Percentiles rank a stretch among this genome's conserved stretches.
Evolutionary conservation across 2,888 invertebrate species (phyloP).

Genomic region (Agrotis exclamationis): DNA sequence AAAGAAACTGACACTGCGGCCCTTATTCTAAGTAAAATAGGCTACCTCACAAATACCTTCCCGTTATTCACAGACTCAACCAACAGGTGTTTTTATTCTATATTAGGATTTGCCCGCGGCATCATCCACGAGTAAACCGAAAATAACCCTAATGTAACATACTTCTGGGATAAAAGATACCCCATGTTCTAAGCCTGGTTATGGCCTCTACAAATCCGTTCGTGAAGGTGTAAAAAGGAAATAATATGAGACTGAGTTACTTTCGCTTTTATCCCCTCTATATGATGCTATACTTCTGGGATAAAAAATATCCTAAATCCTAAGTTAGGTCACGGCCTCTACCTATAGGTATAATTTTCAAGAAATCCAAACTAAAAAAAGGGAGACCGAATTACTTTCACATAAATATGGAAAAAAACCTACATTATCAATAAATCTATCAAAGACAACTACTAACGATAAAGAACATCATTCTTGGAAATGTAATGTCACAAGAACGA

Average conservation of each 20-base stretch:
- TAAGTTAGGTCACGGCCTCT: too few relatives aligned
- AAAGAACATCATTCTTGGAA: slow-evolving; percentile 3
- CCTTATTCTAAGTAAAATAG: background rate
- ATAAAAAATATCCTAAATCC: too few relatives aligned
- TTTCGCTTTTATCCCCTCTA: too few relatives aligned
- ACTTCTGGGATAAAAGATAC: background rate
- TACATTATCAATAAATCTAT: background rate
- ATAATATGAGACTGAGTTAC: too few relatives aligned
- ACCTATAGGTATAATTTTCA: too few relatives aligned
- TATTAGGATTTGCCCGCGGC: background rate
- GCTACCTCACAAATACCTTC: background rate
- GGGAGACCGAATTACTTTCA: too few relatives aligned
- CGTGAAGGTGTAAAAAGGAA: background rate
- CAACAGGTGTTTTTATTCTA: background rate
- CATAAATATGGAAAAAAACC: background rate
- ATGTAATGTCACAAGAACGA: slow-evolving; percentile 18
- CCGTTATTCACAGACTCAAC: background rate
- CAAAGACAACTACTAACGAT: slow-evolving; percentile 1
- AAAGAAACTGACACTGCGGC: background rate
- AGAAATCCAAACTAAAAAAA: too few relatives aligned
- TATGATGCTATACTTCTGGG: too few relatives aligned
- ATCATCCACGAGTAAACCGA: background rate
- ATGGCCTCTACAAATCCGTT: background rate
- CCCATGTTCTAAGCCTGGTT: background rate
- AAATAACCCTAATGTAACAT: background rate